These are phyloP conservation scores for Saturnia pavonia DNA, from an alignment of 2,888 invertebrate species.

Conservation along the genomic window DNA sequence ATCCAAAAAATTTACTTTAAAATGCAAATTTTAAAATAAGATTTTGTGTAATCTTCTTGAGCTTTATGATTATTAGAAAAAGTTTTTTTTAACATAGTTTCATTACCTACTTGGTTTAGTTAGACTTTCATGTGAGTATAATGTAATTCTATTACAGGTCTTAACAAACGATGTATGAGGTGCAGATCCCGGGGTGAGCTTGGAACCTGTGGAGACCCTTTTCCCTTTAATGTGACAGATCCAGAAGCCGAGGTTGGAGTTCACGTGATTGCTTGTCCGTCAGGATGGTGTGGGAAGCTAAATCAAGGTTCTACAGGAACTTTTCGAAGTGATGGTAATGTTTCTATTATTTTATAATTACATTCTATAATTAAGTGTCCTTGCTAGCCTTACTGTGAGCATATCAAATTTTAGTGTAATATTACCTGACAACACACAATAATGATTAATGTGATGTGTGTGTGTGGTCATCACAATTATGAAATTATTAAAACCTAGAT, in stretches of 20 bases:
- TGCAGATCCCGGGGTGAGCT: conserved; percentile 94
- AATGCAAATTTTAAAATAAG: background rate
- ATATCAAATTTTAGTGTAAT: background rate
- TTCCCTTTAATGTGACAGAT: conserved; percentile 89
- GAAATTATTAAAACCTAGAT: too few relatives aligned
- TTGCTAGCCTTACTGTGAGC: background rate
- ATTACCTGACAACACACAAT: too few relatives aligned
- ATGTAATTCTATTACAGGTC: conserved; percentile 71
- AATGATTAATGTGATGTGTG: too few relatives aligned
- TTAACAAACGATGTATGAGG: conserved; percentile 88
- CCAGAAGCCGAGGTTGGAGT: conserved; percentile 87
- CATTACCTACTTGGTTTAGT: background rate
- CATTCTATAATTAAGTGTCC: background rate
- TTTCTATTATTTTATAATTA: background rate
- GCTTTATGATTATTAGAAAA: too few relatives aligned
- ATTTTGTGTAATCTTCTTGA: too few relatives aligned
- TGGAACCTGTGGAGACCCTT: conserved; percentile 94
- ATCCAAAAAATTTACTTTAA: background rate
- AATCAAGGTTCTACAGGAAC: conserved; percentile 88
- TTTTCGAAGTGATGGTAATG: conserved; percentile 89
- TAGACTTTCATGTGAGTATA: background rate
- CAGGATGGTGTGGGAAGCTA: conserved; percentile 96
- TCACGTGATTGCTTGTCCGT: conserved; percentile 90
- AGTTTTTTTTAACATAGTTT: background rate
- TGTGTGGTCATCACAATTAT: too few relatives aligned